Evolutionary conservation across 1,140 invertebrate genomes (phyloP).

Genomic region (Procambarus clarkii): DNA sequence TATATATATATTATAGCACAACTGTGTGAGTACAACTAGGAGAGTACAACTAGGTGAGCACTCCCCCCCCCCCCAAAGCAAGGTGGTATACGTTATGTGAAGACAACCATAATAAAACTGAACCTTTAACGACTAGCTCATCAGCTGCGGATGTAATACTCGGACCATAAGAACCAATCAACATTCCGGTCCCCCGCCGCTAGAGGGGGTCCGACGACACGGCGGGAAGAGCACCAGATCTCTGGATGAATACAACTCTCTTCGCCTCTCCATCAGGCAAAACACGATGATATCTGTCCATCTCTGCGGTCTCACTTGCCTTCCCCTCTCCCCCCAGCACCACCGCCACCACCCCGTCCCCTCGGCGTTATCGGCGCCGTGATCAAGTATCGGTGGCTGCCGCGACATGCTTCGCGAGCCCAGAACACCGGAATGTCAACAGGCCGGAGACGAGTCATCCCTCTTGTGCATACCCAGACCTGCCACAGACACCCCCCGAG

Average conservation of each 20-base stretch:
- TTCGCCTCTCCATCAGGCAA: background rate
- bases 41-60: too few relatives aligned
- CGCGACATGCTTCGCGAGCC: slow-evolving; percentile 18
- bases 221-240: background rate
- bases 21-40: too few relatives aligned
- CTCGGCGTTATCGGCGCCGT: slow-evolving; percentile 26
- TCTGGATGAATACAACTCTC: background rate
- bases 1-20: too few relatives aligned
- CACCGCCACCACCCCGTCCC: too few relatives aligned
- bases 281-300: slow-evolving; percentile 40
- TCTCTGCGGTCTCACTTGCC: background rate
- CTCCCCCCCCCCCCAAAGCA: too few relatives aligned
- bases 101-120: background rate
- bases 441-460: slow-evolving; percentile 23
- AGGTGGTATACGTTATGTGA: background rate
- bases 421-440: slow-evolving; percentile 21
- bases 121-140: background rate
- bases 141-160: background rate
- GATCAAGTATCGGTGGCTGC: slow-evolving; percentile 39
- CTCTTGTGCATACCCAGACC: background rate
- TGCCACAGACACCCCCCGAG: too few relatives aligned
- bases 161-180: background rate
- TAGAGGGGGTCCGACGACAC: background rate
- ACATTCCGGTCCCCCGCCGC: background rate
- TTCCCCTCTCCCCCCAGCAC: background rate